Evolutionary conservation across 2,888 invertebrate genomes (phyloP).

Genomic region (Thecocarcelia acutangulata): DNA sequence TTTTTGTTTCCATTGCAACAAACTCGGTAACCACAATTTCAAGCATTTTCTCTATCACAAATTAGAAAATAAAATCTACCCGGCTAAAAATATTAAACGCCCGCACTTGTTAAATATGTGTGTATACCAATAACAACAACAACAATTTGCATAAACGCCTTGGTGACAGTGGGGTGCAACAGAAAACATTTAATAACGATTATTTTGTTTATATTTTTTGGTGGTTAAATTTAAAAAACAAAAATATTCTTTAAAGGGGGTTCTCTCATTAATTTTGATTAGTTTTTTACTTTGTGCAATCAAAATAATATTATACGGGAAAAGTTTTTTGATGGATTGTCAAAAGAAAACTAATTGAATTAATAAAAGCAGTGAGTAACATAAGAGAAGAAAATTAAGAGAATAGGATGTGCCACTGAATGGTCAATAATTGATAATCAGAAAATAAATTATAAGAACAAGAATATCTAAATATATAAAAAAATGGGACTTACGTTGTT

Average conservation of each 20-base stretch:
- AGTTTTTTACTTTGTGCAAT: background rate
- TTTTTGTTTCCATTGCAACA: background rate
- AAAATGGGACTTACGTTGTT: background rate
- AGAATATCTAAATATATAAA: too few relatives aligned
- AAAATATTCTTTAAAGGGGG: background rate
- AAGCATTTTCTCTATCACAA: constrained; percentile 14
- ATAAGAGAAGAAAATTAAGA: background rate
- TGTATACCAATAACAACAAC: background rate
- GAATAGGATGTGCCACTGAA: background rate
- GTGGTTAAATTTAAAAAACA: constrained; percentile 10
- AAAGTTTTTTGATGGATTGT: constrained; percentile 48
- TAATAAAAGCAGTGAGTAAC: constrained; percentile 11
- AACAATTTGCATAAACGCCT: constrained; percentile 50
- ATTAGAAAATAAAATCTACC: constrained; percentile 5
- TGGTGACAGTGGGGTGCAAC: constrained; percentile 16
- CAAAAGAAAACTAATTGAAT: constrained; percentile 60
- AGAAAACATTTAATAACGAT: constrained; percentile 6
- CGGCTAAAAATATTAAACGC: constrained; percentile 27
- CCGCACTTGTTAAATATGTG: constrained; percentile 57
- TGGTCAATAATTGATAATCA: background rate
- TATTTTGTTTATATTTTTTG: constrained; percentile 10
- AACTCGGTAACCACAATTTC: constrained; percentile 36
- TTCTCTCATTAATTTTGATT: constrained; percentile 23
- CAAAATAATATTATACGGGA: constrained; percentile 29
- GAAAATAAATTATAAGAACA: background rate